phyloP scores from a whole-genome alignment of 1,140 invertebrate genomes.

The Diachasma alloeum region DNA sequence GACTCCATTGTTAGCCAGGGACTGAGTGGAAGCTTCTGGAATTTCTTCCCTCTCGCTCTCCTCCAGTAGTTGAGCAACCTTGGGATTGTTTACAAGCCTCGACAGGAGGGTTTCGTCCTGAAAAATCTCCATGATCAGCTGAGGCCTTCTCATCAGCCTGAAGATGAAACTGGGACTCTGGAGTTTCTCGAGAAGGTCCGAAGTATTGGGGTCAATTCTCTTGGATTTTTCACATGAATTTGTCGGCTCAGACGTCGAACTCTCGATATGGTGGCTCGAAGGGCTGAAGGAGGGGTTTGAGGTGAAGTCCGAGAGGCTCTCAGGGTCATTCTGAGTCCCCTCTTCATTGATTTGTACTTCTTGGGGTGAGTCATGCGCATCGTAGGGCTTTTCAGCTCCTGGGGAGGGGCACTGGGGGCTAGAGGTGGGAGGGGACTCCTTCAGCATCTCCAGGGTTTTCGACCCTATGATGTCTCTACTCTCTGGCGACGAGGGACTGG shows the following conservation, averaged over 20 bases:
- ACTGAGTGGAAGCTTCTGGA: too few species aligned
- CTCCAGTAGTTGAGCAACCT: conserved; percentile 46
- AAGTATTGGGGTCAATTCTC: background rate
- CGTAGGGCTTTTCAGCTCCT: background rate
- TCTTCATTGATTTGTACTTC: background rate
- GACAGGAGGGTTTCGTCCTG: conserved; percentile 49
- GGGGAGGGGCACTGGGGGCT: conserved; percentile 20
- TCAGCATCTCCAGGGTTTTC: conserved; percentile 59
- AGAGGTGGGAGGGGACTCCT: conserved; percentile 42
- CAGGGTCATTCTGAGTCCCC: too few species aligned
- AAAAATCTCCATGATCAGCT: conserved; percentile 51
- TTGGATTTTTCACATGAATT: background rate
- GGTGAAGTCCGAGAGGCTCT: too few species aligned
- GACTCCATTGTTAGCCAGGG: conserved; percentile 15
- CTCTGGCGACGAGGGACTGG: conserved; percentile 59
- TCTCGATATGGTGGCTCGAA: background rate
- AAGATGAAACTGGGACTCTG: conserved; percentile 25
- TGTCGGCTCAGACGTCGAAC: background rate
- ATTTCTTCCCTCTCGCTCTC: background rate
- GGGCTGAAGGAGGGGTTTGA: too few species aligned
- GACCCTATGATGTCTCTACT: conserved; percentile 52
- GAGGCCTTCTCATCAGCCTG: conserved; percentile 44
- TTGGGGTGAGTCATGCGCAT: background rate
- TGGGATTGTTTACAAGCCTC: conserved; percentile 53
- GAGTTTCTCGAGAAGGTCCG: conserved; percentile 36